A percentile compares a stretch with the other conserved stretches of the same genome.
phyloP scores from a whole-genome alignment of 2,113 vertebrate genomes.

The Anguilla rostrata region DNA sequence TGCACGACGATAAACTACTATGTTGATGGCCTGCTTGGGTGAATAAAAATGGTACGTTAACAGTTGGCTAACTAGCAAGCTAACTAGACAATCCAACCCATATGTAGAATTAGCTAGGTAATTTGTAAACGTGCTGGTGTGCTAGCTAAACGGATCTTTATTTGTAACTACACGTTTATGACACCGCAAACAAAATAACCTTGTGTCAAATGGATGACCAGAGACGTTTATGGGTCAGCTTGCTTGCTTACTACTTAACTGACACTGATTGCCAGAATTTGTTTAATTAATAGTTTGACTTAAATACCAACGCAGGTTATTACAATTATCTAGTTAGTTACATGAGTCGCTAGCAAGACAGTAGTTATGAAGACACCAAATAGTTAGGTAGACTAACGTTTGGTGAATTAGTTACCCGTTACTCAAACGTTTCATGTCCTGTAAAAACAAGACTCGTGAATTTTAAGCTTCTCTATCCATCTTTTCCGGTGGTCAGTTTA shows the following conservation, averaged over 20 bases:
- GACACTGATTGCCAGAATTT: too few relatives aligned
- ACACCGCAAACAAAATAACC: not conserved
- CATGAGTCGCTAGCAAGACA: too few relatives aligned
- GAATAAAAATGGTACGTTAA: not conserved
- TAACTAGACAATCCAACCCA: not conserved
- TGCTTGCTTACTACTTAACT: not conserved
- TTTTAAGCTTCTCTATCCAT: not conserved
- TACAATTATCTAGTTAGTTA: too few relatives aligned
- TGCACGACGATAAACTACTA: not conserved
- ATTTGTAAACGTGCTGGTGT: not conserved
- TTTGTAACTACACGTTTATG: too few relatives aligned
- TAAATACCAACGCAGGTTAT: too few relatives aligned
- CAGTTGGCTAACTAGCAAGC: not conserved
- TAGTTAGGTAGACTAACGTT: not conserved
- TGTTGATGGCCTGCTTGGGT: not conserved
- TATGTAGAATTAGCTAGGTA: not conserved
- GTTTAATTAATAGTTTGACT: too few relatives aligned
- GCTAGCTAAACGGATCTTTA: too few relatives aligned
- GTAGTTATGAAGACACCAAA: not conserved
- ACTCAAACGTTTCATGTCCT: not conserved
- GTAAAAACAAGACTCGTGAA: not conserved
- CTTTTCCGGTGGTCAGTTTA: too few relatives aligned
- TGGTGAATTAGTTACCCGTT: not conserved
- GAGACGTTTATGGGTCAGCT: not conserved
- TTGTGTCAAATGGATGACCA: not conserved